Percentiles rank a stretch among this genome's conserved stretches.
These are phyloP conservation scores for Enteromius afrohamiltoni DNA, from an alignment of 2,797 vertebrate genomes.

Conservation along the genomic window DNA sequence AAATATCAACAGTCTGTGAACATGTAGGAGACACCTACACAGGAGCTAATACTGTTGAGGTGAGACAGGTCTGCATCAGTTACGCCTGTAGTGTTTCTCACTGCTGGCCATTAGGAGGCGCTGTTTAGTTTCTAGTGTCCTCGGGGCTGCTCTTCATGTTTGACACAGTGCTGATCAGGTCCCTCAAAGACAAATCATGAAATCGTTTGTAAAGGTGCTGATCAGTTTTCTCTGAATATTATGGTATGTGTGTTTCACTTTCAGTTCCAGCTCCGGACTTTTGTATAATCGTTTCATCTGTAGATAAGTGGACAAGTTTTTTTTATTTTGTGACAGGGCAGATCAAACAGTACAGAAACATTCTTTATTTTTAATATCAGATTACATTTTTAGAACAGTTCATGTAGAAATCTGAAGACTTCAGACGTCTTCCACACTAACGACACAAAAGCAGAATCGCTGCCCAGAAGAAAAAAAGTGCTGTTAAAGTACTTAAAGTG, in stretches of 20 bases:
- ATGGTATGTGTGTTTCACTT: background rate
- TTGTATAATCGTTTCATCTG: background rate
- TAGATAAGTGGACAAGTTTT: background rate
- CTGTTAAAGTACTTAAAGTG: background rate
- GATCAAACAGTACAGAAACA: background rate
- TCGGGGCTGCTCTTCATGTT: background rate
- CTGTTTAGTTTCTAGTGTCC: too few species aligned
- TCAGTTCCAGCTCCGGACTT: background rate
- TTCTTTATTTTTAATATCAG: conserved; percentile 7
- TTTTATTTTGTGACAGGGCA: background rate
- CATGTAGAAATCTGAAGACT: background rate
- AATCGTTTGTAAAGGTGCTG: background rate
- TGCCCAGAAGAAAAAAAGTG: background rate
- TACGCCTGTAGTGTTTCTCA: background rate
- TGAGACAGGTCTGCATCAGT: background rate
- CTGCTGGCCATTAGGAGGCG: background rate
- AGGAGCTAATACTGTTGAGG: background rate
- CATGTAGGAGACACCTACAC: too few species aligned
- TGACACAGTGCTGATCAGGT: background rate
- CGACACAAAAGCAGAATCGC: background rate
- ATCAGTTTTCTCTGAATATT: background rate
- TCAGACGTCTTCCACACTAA: background rate
- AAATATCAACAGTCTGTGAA: background rate
- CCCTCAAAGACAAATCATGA: background rate
- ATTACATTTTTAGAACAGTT: conserved; percentile 5